Base-by-base conservation (phyloP, 2,113 vertebrate genomes). In the Cebidichthys violaceus region DNA sequence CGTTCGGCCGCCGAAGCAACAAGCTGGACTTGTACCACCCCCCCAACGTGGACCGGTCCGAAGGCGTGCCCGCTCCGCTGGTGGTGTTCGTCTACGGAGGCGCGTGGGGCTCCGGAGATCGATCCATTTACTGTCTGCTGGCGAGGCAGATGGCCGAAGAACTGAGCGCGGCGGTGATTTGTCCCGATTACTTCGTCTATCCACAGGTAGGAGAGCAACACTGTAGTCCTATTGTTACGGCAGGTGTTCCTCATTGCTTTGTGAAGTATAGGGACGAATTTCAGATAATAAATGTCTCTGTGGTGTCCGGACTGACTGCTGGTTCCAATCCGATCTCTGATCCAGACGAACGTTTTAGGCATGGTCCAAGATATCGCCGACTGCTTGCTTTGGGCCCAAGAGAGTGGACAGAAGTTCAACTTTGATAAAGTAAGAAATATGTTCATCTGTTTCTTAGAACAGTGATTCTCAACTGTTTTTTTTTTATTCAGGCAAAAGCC, bases 301-400 rank as follows among this genome's bases (percentile, higher is more conserved):
- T 85, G 50, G 17, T 75, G 33, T 70, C 37, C 69, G 52, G 20
- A 7, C 17, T 81, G n/a, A 85, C 7, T 66, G 10, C 47, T 75
- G 39, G 4, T 73, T 59, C 47, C 3, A 45, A 45, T 83, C 60
- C 69, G 41, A 22, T 88, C 77, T 64, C 62, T 27, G 55, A 15
- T 59, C 24, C 82, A 95, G 95, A 92, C 90, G 31, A 95, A 93
- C 65, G 93, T 95, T 77, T 92, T 94, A 85, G 90, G 83, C 50
- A 95, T 95, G 94, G 83, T 95, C n/a, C 89, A 94, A 88, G 94
- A 96, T 82, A 90, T 96, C 11, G 81, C 90, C 54, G 95, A 95
- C 87, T 92, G 94, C 75, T 81, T 96, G 77, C 20, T 95, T 52
- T 96, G 95, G 94, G 89, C 89, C 50, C 93, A 81, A 75, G 86